A percentile compares a stretch with the other conserved stretches of the same genome.
phyloP scores from a whole-genome alignment of 1,140 invertebrate genomes.

The Saccostrea echinata region DNA sequence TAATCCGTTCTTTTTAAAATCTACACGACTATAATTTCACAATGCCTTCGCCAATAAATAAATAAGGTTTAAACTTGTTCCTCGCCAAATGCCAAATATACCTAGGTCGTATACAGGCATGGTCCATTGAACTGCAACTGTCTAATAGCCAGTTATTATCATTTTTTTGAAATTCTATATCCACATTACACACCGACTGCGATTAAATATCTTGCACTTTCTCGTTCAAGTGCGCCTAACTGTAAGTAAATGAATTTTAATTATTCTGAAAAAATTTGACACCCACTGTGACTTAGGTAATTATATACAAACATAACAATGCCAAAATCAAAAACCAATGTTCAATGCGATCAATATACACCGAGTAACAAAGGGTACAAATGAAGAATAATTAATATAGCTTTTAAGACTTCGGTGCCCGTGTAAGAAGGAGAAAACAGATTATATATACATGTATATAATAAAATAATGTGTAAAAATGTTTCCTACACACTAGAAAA shows the following conservation, averaged over 20 bases:
- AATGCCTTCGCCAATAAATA: conserved; percentile 34
- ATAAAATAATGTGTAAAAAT: too few relatives aligned
- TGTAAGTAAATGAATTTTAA: background rate
- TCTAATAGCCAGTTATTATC: conserved; percentile 23
- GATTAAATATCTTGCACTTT: conserved; percentile 23
- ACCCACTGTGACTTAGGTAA: background rate
- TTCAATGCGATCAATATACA: too few relatives aligned
- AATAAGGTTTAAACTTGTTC: conserved; percentile 29
- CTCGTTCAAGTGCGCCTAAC: background rate
- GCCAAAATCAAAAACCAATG: too few relatives aligned
- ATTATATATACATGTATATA: too few relatives aligned
- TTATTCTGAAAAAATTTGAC: background rate
- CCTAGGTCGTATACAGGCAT: background rate
- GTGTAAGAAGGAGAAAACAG: too few relatives aligned
- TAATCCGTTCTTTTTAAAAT: conserved; percentile 30
- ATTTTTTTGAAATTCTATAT: conserved; percentile 25
- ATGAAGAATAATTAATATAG: too few relatives aligned
- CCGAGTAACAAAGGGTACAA: too few relatives aligned
- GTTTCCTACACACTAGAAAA: too few relatives aligned
- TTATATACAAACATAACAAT: background rate
- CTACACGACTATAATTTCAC: conserved; percentile 27
- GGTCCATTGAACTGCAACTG: conserved; percentile 34
- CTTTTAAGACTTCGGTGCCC: too few relatives aligned
- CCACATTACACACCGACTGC: background rate
- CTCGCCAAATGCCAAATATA: conserved; percentile 26